Evolutionary conservation across 2,888 invertebrate genomes (phyloP), one percentile per base, ranked within the genome.

Genomic region (Zonitis immaculata): DNA sequence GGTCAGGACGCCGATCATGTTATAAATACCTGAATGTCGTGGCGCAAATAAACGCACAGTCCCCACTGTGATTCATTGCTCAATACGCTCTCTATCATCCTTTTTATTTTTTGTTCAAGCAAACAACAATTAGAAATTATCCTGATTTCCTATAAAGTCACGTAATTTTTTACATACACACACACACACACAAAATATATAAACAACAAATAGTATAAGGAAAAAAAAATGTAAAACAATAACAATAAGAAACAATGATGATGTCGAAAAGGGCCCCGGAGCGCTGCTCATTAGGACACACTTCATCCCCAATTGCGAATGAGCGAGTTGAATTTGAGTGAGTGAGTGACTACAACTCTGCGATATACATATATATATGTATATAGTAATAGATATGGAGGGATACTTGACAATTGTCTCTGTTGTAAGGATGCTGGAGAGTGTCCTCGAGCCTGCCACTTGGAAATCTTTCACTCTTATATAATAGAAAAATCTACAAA

Each of bases 271-370:
- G 56, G 53, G 32, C 32, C 70, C 68, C 56, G 62, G 59, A 68
- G 69, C 69, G 68, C 61, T 70, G 70, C 70, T 70, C 70, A 70
- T 70, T 70, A 70, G 68, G 66, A 67, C 68, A 64, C 64, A 70
- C 70, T 70, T 67, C 69, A 70, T 70, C 69, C 58, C n/a, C n/a
- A n/a, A n/a, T n/a, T n/a, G n/a, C n/a, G n/a, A n/a, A n/a, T n/a
- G n/a, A n/a, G n/a, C n/a, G n/a, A n/a, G n/a, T n/a, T n/a, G n/a
- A n/a, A n/a, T n/a, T n/a, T n/a, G n/a, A 60, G 64, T 65, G 61
- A 55, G 67, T 49, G 53, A 47, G 47, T 49, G 50, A 49, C 50
- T n/a, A n/a, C n/a, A n/a, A n/a, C n/a, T n/a, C n/a, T n/a, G n/a
- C n/a, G n/a, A n/a, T n/a, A n/a, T n/a, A n/a, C n/a, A n/a, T n/a